Conservation (phyloP, 1,140 invertebrate genomes). For the Anoplophora glabripennis region DNA sequence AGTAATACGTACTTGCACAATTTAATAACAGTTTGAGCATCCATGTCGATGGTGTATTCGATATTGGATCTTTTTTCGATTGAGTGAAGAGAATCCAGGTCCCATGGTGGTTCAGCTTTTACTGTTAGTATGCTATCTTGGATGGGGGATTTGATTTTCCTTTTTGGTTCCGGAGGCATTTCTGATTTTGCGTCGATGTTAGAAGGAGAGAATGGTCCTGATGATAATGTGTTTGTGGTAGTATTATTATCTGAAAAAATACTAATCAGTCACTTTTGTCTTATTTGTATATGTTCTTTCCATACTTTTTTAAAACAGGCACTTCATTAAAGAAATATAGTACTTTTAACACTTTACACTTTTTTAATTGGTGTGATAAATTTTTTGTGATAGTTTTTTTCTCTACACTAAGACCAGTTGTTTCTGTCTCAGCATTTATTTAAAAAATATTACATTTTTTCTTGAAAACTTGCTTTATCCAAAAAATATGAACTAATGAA, state of each 20-base stretch:
- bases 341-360: no score
- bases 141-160: slow-evolving; percentile 33
- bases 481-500: no score
- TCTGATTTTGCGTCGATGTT: slow-evolving; percentile 47
- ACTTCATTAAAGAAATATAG: no score
- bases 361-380: no score
- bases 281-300: no score
- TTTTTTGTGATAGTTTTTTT: no score
- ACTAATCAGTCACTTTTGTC: background rate
- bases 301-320: no score
- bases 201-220: slow-evolving; percentile 58
- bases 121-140: slow-evolving; percentile 42
- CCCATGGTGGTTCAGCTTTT: slow-evolving; percentile 45
- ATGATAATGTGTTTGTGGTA: slow-evolving; percentile 48
- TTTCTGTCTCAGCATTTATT: no score
- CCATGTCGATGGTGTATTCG: slow-evolving; percentile 70
- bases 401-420: no score
- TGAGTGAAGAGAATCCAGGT: slow-evolving; percentile 41
- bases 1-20: slow-evolving; percentile 63
- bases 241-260: slow-evolving; percentile 19
- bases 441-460: no score
- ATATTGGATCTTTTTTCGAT: slow-evolving; percentile 50
- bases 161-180: slow-evolving; percentile 22
- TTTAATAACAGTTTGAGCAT: slow-evolving; percentile 64
- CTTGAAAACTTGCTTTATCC: no score